phyloP scores from a whole-genome alignment of 2,113 vertebrate species.

The Chitala chitala region DNA sequence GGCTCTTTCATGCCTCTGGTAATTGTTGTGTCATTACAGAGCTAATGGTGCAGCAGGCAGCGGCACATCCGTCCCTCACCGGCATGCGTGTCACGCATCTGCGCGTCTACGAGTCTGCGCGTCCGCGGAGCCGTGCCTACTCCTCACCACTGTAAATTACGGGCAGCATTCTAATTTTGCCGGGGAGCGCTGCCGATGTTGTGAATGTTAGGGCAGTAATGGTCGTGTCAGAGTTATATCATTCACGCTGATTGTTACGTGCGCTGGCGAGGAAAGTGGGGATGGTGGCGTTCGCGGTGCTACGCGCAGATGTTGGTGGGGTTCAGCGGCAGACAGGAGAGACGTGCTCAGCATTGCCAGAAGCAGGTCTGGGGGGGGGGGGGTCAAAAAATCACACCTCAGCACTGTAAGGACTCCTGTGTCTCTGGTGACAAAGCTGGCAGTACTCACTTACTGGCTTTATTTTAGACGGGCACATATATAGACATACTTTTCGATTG shows the following conservation, averaged over 20 bases:
- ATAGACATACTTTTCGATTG: slow-evolving; percentile 23
- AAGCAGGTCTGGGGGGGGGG: too few relatives aligned
- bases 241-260: slow-evolving; percentile 26
- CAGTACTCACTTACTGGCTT: too few relatives aligned
- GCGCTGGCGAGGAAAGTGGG: slow-evolving; percentile 13
- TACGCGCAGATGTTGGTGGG: too few relatives aligned
- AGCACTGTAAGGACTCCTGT: too few relatives aligned
- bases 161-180: slow-evolving; percentile 30
- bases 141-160: slow-evolving; percentile 22
- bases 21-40: slow-evolving; percentile 41
- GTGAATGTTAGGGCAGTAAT: slow-evolving; percentile 25
- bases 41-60: slow-evolving; percentile 36
- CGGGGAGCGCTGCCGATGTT: slow-evolving; percentile 27
- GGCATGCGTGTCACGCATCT: background rate
- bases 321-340: too few relatives aligned
- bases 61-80: slow-evolving; percentile 11
- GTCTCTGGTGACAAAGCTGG: too few relatives aligned
- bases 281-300: too few relatives aligned
- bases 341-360: too few relatives aligned
- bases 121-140: slow-evolving; percentile 20
- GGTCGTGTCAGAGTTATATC: slow-evolving; percentile 22
- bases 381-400: too few relatives aligned
- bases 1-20: slow-evolving; percentile 26
- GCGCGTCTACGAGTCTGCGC: slow-evolving; percentile 13
- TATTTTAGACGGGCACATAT: background rate